A percentile compares a stretch with the other conserved stretches of the same genome.
Conservation (phyloP, 2,797 vertebrate species). For the Coccyzus lansbergi region DNA sequence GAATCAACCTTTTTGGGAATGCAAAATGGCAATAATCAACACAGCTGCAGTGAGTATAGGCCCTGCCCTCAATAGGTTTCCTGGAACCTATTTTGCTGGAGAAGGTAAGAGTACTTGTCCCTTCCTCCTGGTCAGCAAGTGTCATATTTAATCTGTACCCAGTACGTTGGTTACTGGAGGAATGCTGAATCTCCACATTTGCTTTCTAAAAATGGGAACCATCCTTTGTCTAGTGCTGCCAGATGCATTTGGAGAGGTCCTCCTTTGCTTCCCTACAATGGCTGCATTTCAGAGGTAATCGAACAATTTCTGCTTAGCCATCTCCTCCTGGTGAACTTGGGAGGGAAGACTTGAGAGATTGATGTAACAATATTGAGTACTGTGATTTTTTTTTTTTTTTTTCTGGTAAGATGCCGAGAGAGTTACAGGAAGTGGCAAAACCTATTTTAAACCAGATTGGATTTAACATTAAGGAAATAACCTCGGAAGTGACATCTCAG, state of each 20-base stretch:
- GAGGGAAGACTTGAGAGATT: background rate
- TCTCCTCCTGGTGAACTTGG: background rate
- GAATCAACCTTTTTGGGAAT: background rate
- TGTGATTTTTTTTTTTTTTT: background rate
- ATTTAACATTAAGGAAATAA: background rate
- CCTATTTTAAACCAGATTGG: background rate
- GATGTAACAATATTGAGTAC: background rate
- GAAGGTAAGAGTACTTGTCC: background rate
- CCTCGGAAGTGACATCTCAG: background rate
- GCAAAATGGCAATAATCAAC: background rate
- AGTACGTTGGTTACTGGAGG: background rate
- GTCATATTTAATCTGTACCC: background rate
- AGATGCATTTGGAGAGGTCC: background rate
- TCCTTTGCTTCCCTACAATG: rapidly evolving
- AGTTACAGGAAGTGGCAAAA: background rate
- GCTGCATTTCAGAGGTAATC: rapidly evolving
- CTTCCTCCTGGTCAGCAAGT: background rate
- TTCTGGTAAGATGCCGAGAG: rapidly evolving
- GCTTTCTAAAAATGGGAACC: background rate
- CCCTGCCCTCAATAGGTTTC: background rate
- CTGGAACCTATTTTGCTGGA: background rate
- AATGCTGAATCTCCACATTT: background rate
- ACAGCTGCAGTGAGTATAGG: background rate
- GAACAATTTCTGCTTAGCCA: background rate
- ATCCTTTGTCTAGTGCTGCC: background rate